Evolutionary conservation across 2,888 invertebrate species (phyloP), one percentile per base, ranked within the genome.

Genomic region (Embidobia sp.): DNA sequence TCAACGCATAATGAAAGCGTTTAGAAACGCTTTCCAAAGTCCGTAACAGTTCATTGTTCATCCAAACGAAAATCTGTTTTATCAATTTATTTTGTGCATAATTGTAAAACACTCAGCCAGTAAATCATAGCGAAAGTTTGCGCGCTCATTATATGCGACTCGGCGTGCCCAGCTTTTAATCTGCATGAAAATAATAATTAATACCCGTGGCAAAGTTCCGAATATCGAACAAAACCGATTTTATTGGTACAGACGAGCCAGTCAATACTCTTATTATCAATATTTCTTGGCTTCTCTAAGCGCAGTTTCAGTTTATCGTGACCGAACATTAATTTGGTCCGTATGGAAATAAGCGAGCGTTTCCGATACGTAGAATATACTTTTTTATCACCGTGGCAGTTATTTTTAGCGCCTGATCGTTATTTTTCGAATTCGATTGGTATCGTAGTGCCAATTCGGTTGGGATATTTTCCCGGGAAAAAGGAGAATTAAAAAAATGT

Each of bases 81-180:
- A 8, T 11, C n/a, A 40, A 18, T 44, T 48, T 16, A 48, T 48
- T 48, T 49, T 15, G 6, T 15, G 8, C 18, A 11, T 13, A 40
- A 55, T 10, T 40, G 10, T 18, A 29, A 40, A 40, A 27, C 15
- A 40, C 11, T 6, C 19, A 26, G 3, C 1, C 31, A 15, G 31
- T 57, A 57, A 44, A 57, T 57, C 31, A 57, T 31, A 31, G 29
- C 18, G 5, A 57, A 31, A 44, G 31, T 57, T 57, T 44, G 16
- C 44, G 33, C 11, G n/a, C n/a, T 46, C 46, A 33, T 46, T 33
- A 46, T 46, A n/a, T n/a, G 31, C 33, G 26, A 46, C 13, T 15
- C 46, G 2, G 22, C 15, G 7, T 5, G 19, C 8, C 22, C 22
- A 22, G 46, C 44, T 31, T 31, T 59, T 44, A 59, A 59, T 59